Percentiles rank a stretch among this genome's conserved stretches.
Conservation (phyloP, 2,888 invertebrate species). For the Drosophila flavopinicola region DNA sequence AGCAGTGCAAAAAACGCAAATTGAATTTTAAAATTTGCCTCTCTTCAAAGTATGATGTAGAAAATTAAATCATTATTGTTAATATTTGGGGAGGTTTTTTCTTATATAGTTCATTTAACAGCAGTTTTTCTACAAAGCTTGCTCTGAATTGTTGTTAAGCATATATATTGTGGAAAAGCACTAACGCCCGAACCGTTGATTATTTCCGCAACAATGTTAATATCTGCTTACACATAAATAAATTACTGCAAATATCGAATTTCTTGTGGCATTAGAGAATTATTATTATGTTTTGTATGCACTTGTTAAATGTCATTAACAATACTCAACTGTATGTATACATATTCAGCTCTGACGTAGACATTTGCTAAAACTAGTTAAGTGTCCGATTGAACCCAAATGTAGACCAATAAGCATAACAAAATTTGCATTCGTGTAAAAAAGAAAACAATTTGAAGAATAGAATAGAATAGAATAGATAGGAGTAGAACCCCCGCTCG, state of each 20-base stretch:
- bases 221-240: too few relatives aligned
- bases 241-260: too few relatives aligned
- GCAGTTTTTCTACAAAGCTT: too few relatives aligned
- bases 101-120: constrained; percentile 1
- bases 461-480: too few relatives aligned
- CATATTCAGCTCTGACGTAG: background rate
- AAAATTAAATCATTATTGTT: constrained; percentile 1
- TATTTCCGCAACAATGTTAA: background rate
- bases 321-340: background rate
- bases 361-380: constrained; percentile 7
- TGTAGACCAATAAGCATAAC: constrained; percentile 29
- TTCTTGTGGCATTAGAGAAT: too few relatives aligned
- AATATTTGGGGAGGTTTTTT: background rate
- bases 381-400: constrained; percentile 40
- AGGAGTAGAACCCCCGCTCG: constrained; percentile 29
- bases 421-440: constrained; percentile 52
- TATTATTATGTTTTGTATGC: too few relatives aligned
- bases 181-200: too few relatives aligned
- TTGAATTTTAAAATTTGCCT: constrained; percentile 12
- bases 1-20: constrained; percentile 4
- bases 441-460: constrained; percentile 55
- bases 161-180: too few relatives aligned
- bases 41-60: background rate
- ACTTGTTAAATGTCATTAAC: constrained; percentile 8
- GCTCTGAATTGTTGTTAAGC: too few relatives aligned